Evolutionary conservation across 2,113 vertebrate species (phyloP).

Genomic region (Peromyscus polionotus): DNA sequence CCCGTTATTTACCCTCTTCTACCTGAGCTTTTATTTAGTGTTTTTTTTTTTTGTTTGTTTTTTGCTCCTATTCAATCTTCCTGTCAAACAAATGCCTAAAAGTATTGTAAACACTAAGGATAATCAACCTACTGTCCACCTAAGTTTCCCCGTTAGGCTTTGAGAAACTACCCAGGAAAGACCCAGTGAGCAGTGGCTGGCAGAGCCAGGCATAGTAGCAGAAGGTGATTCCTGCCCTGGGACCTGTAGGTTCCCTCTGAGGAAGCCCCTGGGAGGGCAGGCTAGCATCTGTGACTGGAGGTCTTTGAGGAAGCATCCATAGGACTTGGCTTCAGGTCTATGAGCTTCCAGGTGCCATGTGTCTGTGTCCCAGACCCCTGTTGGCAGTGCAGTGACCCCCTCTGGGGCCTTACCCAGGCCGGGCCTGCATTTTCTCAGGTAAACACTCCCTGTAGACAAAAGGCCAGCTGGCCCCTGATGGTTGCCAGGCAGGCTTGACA

Average conservation of each 20-base stretch:
- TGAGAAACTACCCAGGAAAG: background rate
- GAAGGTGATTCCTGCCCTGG: background rate
- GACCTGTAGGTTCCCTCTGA: background rate
- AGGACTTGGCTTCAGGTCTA: background rate
- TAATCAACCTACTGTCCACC: background rate
- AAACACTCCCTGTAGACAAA: background rate
- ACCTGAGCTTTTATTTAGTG: background rate
- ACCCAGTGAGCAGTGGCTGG: background rate
- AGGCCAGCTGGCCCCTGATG: background rate
- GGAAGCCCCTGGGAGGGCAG: background rate
- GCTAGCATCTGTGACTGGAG: background rate
- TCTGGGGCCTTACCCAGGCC: background rate
- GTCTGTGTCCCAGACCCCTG: background rate
- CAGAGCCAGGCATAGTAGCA: background rate
- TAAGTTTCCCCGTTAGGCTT: background rate
- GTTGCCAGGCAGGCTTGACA: slow-evolving; percentile 1
- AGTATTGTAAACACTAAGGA: background rate
- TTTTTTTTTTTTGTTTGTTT: background rate
- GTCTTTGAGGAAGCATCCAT: background rate
- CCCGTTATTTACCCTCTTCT: background rate
- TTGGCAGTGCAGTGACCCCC: background rate
- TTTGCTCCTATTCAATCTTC: background rate
- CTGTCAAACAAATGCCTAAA: background rate
- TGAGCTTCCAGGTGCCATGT: background rate
- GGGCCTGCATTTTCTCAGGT: background rate